Percentiles rank a stretch among this genome's conserved stretches.
These are phyloP conservation scores for Bombus confusus DNA, from an alignment of 1,140 invertebrate species.

Conservation along the genomic window DNA sequence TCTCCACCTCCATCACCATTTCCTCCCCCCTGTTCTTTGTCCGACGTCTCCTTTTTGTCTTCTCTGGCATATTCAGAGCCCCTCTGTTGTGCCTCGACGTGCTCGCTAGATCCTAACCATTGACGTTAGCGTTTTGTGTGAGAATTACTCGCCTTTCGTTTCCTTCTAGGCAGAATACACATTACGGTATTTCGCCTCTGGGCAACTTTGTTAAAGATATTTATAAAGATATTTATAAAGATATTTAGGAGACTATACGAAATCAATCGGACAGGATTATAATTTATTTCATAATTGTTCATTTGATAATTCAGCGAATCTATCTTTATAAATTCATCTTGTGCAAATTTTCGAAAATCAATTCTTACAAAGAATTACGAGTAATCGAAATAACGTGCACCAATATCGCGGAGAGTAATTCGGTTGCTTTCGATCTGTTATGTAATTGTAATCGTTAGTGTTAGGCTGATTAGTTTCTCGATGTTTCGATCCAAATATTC, in stretches of 20 bases:
- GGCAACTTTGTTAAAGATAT: too few relatives aligned
- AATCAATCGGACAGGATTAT: too few relatives aligned
- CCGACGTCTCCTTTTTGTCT: slow-evolving; percentile 14
- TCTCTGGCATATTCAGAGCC: slow-evolving; percentile 10
- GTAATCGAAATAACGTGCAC: too few relatives aligned
- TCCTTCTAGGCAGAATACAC: not conserved
- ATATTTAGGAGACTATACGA: too few relatives aligned
- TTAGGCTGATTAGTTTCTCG: too few relatives aligned
- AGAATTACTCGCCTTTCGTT: slow-evolving; percentile 4
- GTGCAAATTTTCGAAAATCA: too few relatives aligned
- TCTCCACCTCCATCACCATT: not conserved
- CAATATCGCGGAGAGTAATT: too few relatives aligned
- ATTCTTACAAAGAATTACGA: too few relatives aligned
- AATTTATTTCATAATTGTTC: too few relatives aligned
- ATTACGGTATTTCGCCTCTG: too few relatives aligned
- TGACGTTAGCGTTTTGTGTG: slow-evolving; percentile 1
- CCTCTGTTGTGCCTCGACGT: not conserved
- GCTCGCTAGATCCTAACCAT: slow-evolving; percentile 20
- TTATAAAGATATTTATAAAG: too few relatives aligned
- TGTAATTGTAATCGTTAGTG: not conserved
- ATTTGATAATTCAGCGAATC: not conserved
- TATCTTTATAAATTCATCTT: not conserved
- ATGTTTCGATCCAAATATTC: too few relatives aligned
- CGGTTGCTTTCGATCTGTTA: not conserved
- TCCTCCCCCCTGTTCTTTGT: not conserved